Percentiles rank a stretch among this genome's conserved stretches.
Conservation (phyloP, 2,888 invertebrate genomes). For the Diaprepes abbreviatus region DNA sequence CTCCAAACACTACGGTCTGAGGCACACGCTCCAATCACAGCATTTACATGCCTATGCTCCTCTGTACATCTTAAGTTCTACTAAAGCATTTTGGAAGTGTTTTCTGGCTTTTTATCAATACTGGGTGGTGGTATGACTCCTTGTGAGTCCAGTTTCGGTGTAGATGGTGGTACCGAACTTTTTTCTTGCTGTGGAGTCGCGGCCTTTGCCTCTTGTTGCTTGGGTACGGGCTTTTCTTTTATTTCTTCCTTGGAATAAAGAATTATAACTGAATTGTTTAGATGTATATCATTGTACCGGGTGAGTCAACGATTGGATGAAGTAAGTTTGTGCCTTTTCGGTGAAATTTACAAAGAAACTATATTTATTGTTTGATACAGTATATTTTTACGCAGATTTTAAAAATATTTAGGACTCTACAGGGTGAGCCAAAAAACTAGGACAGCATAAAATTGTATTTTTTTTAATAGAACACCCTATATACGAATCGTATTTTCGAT, state of each 20-base stretch:
- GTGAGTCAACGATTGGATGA: no score
- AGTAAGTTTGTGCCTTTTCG: no score
- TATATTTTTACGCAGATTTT: no score
- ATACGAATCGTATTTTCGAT: no score
- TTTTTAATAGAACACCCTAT: no score
- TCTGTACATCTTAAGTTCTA: slow-evolving; percentile 8
- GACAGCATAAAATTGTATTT: no score
- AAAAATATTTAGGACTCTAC: no score
- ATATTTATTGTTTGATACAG: no score
- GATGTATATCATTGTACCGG: no score
- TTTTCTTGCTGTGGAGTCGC: background rate
- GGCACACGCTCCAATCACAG: background rate
- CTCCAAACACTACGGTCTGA: background rate
- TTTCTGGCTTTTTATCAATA: slow-evolving; percentile 61
- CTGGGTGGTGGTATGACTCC: slow-evolving; percentile 55
- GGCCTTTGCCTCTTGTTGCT: slow-evolving; percentile 10
- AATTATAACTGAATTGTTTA: no score
- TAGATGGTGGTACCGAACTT: slow-evolving; percentile 37
- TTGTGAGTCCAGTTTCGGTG: slow-evolving; percentile 56
- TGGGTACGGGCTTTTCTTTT: slow-evolving; percentile 10
- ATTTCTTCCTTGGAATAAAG: slow-evolving; percentile 36
- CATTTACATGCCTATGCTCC: background rate
- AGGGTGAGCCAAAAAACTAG: no score
- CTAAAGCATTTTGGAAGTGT: slow-evolving; percentile 62
- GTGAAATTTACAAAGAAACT: no score